A percentile compares a stretch with the other conserved stretches of the same genome.
Conservation (phyloP, 2,113 vertebrate genomes). For the Forbesichthys agassizii region DNA sequence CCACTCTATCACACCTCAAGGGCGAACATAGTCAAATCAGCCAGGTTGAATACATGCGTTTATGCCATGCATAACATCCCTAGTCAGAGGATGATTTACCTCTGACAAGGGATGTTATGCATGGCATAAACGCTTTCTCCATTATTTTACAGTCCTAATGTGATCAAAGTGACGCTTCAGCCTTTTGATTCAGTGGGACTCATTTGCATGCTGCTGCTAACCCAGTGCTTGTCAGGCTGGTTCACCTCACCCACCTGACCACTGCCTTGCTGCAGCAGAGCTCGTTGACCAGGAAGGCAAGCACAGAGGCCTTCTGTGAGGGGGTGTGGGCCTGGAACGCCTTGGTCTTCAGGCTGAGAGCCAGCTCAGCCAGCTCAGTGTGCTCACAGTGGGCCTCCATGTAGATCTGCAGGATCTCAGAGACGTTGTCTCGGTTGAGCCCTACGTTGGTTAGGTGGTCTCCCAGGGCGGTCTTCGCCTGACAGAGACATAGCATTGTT, state of each 20-base stretch:
- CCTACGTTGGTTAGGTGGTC: conserved; percentile 88
- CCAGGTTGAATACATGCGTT: neutral
- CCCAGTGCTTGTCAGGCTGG: neutral
- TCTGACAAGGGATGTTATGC: too few species aligned
- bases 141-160: neutral
- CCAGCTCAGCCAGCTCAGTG: conserved; percentile 79
- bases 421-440: conserved; percentile 91
- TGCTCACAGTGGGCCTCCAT: conserved; percentile 89
- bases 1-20: conserved; percentile 4
- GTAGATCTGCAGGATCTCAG: conserved; percentile 93
- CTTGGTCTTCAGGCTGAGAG: conserved; percentile 90
- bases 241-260: conserved; percentile 79
- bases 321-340: conserved; percentile 92
- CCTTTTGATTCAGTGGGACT: neutral
- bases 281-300: conserved; percentile 91
- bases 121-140: too few species aligned
- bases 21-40: neutral
- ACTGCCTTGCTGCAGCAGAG: conserved; percentile 93
- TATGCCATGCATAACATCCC: neutral
- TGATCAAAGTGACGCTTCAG: neutral
- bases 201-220: neutral
- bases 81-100: conserved; percentile 14
- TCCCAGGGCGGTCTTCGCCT: conserved; percentile 90
- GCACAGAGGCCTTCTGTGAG: conserved; percentile 86
- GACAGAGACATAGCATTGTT: conserved; percentile 16